These are phyloP conservation scores for Cavia porcellus DNA, from an alignment of 2,113 vertebrate genomes.

Conservation along the genomic window DNA sequence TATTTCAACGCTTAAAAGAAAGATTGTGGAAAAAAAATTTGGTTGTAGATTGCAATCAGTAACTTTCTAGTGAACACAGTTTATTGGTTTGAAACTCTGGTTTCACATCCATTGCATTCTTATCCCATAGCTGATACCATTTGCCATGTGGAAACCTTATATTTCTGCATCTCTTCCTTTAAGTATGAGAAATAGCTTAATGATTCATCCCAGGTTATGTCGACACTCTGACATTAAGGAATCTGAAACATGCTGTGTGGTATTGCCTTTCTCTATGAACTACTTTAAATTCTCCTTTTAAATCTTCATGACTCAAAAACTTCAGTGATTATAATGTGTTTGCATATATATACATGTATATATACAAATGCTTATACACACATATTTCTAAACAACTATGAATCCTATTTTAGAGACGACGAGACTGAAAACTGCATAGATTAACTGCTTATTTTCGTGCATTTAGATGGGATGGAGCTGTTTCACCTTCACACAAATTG, in stretches of 20 bases:
- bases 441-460: not conserved
- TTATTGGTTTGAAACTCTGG: not conserved
- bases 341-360: not conserved
- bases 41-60: not conserved
- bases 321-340: not conserved
- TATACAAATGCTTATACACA: not conserved
- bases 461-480: not conserved
- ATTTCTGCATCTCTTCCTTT: not conserved
- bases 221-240: not conserved
- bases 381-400: not conserved
- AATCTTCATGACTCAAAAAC: not conserved
- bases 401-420: not conserved
- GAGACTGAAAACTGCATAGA: not conserved
- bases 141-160: not conserved
- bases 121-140: fast-evolving
- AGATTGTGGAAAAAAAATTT: not conserved
- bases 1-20: not conserved
- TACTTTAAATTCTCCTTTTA: not conserved
- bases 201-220: not conserved
- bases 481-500: not conserved
- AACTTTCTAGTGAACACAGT: not conserved
- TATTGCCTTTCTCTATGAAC: not conserved
- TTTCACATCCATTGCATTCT: not conserved
- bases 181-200: not conserved
- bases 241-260: not conserved